Conservation (phyloP, 1,140 invertebrate genomes). For the Drosophila nigromelanica region DNA sequence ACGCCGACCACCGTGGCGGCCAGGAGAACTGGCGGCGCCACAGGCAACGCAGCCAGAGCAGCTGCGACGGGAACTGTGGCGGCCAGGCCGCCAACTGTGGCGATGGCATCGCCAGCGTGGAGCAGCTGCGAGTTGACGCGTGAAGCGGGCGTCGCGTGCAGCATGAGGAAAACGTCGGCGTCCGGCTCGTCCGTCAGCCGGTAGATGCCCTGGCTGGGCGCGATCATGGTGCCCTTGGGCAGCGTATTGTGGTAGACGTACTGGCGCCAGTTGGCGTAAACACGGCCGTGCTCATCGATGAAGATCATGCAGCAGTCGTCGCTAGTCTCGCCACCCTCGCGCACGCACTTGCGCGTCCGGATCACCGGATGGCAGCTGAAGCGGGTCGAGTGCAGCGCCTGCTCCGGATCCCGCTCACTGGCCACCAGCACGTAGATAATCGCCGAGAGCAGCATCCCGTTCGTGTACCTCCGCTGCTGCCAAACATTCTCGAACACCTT, state of each 20-base stretch:
- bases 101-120: conserved; percentile 56
- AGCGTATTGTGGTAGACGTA: conserved; percentile 65
- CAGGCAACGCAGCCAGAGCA: conserved; percentile 50
- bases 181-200: conserved; percentile 39
- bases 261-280: conserved; percentile 70
- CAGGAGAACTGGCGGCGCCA: conserved; percentile 58
- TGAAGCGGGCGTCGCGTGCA: conserved; percentile 50
- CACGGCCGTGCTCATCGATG: conserved; percentile 68
- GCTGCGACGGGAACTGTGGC: conserved; percentile 62
- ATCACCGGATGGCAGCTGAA: conserved; percentile 73
- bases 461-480: conserved; percentile 69
- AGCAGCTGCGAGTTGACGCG: conserved; percentile 38
- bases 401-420: conserved; percentile 52
- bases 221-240: conserved; percentile 70
- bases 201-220: conserved; percentile 69
- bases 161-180: conserved; percentile 49
- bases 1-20: conserved; percentile 60
- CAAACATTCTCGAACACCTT: conserved; percentile 70
- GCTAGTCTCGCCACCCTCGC: conserved; percentile 50
- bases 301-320: conserved; percentile 76
- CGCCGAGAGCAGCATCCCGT: conserved; percentile 64
- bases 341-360: conserved; percentile 71
- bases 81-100: conserved; percentile 59
- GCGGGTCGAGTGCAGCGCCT: conserved; percentile 53
- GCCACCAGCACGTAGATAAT: conserved; percentile 77